Evolutionary conservation across 1,140 invertebrate species (phyloP), one percentile per base, ranked within the genome.

Genomic region (Drosophila bifasciata): DNA sequence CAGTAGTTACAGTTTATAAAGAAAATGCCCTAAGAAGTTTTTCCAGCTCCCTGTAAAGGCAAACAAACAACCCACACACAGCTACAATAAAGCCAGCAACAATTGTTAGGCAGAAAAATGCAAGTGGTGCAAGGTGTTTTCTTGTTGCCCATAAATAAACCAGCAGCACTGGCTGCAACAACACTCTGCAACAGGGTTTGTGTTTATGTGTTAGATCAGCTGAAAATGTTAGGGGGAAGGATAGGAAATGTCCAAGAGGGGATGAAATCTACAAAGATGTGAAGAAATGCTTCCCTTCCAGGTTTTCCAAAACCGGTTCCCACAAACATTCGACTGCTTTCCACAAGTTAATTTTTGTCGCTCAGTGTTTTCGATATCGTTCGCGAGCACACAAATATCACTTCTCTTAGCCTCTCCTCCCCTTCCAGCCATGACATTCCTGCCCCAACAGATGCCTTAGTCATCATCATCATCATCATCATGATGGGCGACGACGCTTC

Each of bases 111-210:
- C 40, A 21, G 21, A 58, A 28, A 36, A 66, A 64, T 74, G 60
- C 80, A 80, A 85, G 72, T 86, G 55, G 53, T 85, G 81, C 80
- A 85, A 85, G 80, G 81, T 85, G 80, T 69, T 79, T 85, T 85
- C 44, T 60, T 52, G 48, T 62, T 68, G 44, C 39, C 48, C 46
- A 56, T 19, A 39, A 32, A 36, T 36, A 62, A 57, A 58, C 64
- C 63, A 56, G 44, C 48, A 51, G 44, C 48, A 51, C n/a, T n/a
- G 50, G 57, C 25, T 21, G 43, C 44, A 50, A 75, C 79, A 84
- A 75, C 79, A 84, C 79, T 79, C 43, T 32, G 28, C 61, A 51
- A 36, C 69, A 56, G 43, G 36, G 3, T 44, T 51, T 28, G 16
- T 50, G 43, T 46, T 36, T 36, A n/a, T 13, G 17, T 56, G 23